phyloP scores from a whole-genome alignment of 2,888 invertebrate species.

The Eustalomyia histrio region DNA sequence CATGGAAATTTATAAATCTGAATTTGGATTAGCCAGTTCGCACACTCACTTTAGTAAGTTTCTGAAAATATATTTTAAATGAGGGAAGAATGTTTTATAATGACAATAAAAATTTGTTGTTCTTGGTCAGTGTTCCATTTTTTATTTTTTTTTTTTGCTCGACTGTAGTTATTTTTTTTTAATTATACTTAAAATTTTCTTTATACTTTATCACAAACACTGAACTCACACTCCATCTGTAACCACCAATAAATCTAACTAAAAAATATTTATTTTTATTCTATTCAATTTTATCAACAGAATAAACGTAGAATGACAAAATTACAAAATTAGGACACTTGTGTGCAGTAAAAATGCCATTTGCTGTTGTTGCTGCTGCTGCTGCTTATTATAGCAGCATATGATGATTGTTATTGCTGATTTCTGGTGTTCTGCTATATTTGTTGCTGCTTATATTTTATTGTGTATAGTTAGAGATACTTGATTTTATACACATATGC shows the following conservation, averaged over 20 bases:
- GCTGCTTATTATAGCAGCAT: slow-evolving; percentile 4
- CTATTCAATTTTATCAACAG: slow-evolving; percentile 49
- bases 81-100: not conserved
- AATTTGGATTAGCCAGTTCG: no score
- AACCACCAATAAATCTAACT: no score
- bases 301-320: slow-evolving; percentile 75
- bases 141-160: not conserved
- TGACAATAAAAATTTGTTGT: slow-evolving; percentile 3
- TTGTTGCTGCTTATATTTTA: not conserved
- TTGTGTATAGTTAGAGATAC: not conserved
- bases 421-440: not conserved
- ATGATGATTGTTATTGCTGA: not conserved
- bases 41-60: slow-evolving; percentile 9
- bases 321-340: slow-evolving; percentile 78
- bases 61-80: not conserved
- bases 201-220: not conserved
- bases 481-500: not conserved
- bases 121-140: slow-evolving; percentile 42
- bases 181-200: not conserved
- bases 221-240: not conserved
- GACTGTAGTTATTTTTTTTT: not conserved
- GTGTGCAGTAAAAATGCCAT: slow-evolving; percentile 73
- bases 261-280: not conserved
- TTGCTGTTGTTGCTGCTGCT: slow-evolving; percentile 18
- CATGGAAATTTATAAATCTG: no score